These are phyloP conservation scores for Apamea crenata DNA, from an alignment of 2,888 invertebrate genomes.

Conservation along the genomic window DNA sequence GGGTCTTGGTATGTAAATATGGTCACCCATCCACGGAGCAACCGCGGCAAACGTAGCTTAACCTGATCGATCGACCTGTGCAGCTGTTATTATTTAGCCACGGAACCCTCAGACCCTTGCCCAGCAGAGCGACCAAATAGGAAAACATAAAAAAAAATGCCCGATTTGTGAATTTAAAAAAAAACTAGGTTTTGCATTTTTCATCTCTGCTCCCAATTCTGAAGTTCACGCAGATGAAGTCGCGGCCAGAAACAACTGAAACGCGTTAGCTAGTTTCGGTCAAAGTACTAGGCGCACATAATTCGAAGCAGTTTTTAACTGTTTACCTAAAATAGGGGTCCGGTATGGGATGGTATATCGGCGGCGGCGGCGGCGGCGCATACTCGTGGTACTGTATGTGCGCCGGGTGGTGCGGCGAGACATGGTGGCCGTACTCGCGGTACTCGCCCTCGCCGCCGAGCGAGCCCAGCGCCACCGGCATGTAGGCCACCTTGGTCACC, in stretches of 20 bases:
- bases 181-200: not conserved
- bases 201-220: not conserved
- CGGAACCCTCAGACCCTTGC: too few species aligned
- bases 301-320: constrained; percentile 26
- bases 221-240: not conserved
- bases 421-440: constrained; percentile 87
- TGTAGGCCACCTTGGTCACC: constrained; percentile 92
- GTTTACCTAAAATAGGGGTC: constrained; percentile 87
- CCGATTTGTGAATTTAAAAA: too few species aligned
- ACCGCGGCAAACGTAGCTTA: not conserved
- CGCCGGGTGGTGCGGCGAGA: constrained; percentile 87
- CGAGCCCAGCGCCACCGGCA: constrained; percentile 92
- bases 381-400: constrained; percentile 88
- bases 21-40: not conserved
- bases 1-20: not conserved
- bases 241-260: not conserved
- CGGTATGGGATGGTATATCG: constrained; percentile 84
- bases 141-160: too few species aligned
- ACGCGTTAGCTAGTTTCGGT: not conserved
- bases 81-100: not conserved
- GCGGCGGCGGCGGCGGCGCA: constrained; percentile 90
- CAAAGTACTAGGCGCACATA: constrained; percentile 46
- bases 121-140: too few species aligned
- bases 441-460: constrained; percentile 92
- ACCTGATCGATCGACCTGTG: not conserved